Conservation (phyloP, 2,888 invertebrate genomes). For the Saturnia pavonia region DNA sequence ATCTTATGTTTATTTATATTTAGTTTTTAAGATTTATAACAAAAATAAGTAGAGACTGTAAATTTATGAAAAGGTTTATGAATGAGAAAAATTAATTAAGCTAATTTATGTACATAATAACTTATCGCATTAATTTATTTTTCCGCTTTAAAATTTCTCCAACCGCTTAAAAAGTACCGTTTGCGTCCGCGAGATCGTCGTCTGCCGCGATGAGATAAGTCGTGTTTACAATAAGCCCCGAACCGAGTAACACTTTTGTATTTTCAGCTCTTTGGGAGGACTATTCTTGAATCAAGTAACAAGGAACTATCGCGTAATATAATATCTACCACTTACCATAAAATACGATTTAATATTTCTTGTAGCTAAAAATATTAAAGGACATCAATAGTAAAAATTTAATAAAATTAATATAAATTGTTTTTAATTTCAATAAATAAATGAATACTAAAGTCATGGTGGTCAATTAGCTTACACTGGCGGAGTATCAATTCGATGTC, state of each 20-base stretch:
- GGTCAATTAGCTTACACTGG: too few relatives aligned
- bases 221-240: conserved; percentile 57
- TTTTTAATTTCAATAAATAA: too few relatives aligned
- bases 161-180: conserved; percentile 24
- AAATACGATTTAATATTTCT: too few relatives aligned
- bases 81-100: conserved; percentile 3
- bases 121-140: conserved; percentile 14
- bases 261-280: conserved; percentile 37
- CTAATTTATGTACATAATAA: conserved; percentile 11
- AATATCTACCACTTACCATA: too few relatives aligned
- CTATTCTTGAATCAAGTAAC: conserved; percentile 17
- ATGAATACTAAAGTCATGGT: too few relatives aligned
- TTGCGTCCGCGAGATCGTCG: conserved; percentile 50
- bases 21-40: not conserved
- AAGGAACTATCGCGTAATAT: too few relatives aligned
- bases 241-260: conserved; percentile 48
- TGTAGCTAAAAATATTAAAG: too few relatives aligned
- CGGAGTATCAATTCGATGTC: too few relatives aligned
- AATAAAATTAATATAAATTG: too few relatives aligned
- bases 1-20: not conserved
- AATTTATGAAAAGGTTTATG: conserved; percentile 6
- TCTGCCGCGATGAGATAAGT: conserved; percentile 61
- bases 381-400: too few relatives aligned
- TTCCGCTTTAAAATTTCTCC: conserved; percentile 16
- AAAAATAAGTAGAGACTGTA: not conserved